These are phyloP conservation scores for Tenthredo scrophulariae DNA, from an alignment of 2,888 invertebrate genomes.

Conservation along the genomic window DNA sequence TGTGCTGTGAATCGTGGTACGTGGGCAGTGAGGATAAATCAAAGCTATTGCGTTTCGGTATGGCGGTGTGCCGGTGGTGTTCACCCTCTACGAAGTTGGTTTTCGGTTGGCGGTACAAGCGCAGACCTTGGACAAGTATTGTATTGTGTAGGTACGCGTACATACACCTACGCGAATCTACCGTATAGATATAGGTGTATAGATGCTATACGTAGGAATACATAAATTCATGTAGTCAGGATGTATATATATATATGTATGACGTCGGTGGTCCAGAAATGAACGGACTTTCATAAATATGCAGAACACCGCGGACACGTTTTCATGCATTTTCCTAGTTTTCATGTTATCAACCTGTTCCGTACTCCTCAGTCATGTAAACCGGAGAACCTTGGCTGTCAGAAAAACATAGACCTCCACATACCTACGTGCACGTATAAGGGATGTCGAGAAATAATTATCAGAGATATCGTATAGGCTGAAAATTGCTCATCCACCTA, in stretches of 20 bases:
- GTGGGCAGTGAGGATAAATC: slow-evolving; percentile 28
- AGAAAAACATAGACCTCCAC: neutral
- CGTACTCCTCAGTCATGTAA: neutral
- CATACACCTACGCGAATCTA: neutral
- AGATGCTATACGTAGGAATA: neutral
- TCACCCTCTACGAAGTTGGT: slow-evolving; percentile 41
- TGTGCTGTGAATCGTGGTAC: neutral
- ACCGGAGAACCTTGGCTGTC: neutral
- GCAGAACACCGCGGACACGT: slow-evolving; percentile 35
- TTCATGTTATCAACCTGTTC: neutral
- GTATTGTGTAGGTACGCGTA: neutral
- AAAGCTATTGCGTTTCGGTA: slow-evolving; percentile 47
- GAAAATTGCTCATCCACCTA: neutral
- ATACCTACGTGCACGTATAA: neutral
- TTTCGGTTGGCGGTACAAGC: slow-evolving; percentile 4
- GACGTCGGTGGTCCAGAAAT: neutral
- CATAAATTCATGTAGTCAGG: slow-evolving; percentile 36
- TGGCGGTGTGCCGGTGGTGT: slow-evolving; percentile 1
- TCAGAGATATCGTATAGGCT: neutral
- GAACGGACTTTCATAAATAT: slow-evolving; percentile 52
- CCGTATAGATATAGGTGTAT: neutral
- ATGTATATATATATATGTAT: slow-evolving; percentile 21
- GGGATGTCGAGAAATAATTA: neutral
- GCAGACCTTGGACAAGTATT: neutral
- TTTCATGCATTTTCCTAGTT: slow-evolving; percentile 35